Base-by-base conservation (phyloP, 2,888 invertebrate genomes). In the Tetranychus truncatus region DNA sequence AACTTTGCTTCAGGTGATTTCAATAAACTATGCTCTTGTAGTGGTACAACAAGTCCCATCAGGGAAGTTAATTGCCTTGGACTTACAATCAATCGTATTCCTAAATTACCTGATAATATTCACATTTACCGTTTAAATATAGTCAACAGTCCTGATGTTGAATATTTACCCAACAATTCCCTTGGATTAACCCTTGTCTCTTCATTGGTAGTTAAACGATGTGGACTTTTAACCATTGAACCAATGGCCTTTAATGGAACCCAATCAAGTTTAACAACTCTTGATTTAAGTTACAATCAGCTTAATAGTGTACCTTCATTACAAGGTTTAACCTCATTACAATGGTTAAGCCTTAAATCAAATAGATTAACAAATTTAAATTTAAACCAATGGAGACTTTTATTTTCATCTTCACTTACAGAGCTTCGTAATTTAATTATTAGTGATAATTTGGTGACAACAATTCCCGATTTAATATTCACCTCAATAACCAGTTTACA, bases 401-500 rank as follows among this genome's bases (percentile, higher is more conserved):
- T 55, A 15, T 34, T 34, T 34, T 34, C 34, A 34, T 34, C 34
- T 34, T 34, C 34, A 34, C 3, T 34, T 4, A 34, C 1, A 34
- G 34, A 24, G 21, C 72, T 79, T 9, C 77, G 78, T 11, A 79
- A 76, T 67, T 71, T 79, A 18, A 77, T 79, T 45, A 75, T 79
- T 9, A 78, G 78, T 6, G 78, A 79, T 74, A 79, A 79, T 76
- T 75, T 76, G 4, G 73, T 79, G n/a, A 72, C 78, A 2, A 65
- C 66, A 15, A 74, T 79, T 15, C 67, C 72, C 1, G 79, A 79
- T 66, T 76, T 75, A 18, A 74, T 77, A 81, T 87, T 93, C 76
- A 86, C 87, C 11, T 87, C 89, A 79, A 84, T 92, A 77, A 87
- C 88, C 45, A 77, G 85, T 72, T 83, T 89, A 69, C 82, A 86